Base-by-base conservation (phyloP, 2,797 vertebrate genomes). In the Emydoidea blandingii region DNA sequence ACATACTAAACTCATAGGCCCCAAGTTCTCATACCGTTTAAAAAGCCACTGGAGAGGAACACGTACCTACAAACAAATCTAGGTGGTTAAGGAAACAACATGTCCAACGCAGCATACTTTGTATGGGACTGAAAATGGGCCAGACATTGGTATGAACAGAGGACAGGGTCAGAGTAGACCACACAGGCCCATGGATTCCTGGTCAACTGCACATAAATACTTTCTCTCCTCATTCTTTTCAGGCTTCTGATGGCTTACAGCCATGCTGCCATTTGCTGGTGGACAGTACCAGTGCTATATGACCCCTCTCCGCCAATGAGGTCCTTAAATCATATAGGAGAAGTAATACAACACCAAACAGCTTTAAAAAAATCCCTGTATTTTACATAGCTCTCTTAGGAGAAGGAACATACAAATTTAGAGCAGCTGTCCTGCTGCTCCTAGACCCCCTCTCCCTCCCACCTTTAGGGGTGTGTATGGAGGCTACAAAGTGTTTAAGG, bases 261-360 rank as follows among this genome's bases (percentile, higher is more conserved):
- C 59, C 54, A 29, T 2, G 25, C 65, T 89, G 74, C 81, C 37
- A 27, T 47, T 78, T 72, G 50, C 81, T 81, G 62, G n/a, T 50
- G 82, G 37, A 56, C 74, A 31, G 68, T 50, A 62, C 49, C 44
- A 16, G 27, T 18, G 44, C 44, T 37, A 41, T 37, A 23, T 72
- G n/a, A 72, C 74, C 27, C 15, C 27, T 47, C 37, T 78, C 37
- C 0, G 0, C 10, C 53, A 12, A 4, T 0, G 0, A 34, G 7
- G 50, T 12, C 10, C 19, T 83, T 44, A 85, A 89, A 57, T 15
- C 50, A 19, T 21, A 34, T 62, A 68, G 44, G n/a, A 65, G 34
- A 2, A 1, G 3, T 31, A 72, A 68, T 44, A 62, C 85, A 81
- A 5, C 37, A 86, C 90, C 78, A 23, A 50, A 76, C 0, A 80